Evolutionary conservation across 2,888 invertebrate species (phyloP).

Genomic region (Rhingia campestris): DNA sequence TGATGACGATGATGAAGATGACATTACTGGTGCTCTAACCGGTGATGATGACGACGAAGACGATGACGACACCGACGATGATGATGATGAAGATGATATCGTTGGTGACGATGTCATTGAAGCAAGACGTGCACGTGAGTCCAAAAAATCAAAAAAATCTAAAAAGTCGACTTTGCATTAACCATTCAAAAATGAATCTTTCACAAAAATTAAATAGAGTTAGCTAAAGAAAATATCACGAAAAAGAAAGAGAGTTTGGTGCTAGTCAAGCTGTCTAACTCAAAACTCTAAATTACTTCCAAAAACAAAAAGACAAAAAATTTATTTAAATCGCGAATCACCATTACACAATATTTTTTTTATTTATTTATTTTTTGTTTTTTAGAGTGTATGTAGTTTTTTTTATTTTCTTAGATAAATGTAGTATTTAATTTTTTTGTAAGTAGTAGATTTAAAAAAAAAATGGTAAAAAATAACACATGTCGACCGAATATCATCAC

Average conservation of each 20-base stretch:
- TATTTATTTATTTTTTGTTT: constrained; percentile 13
- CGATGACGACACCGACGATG: constrained; percentile 86
- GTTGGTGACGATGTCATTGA: constrained; percentile 86
- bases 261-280: constrained; percentile 80
- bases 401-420: constrained; percentile 27
- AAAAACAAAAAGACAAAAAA: constrained; percentile 22
- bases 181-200: constrained; percentile 78
- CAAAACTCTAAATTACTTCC: constrained; percentile 43
- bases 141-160: constrained; percentile 83
- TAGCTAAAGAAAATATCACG: constrained; percentile 62
- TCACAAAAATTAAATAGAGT: constrained; percentile 65
- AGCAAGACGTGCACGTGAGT: constrained; percentile 93
- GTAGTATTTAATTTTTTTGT: constrained; percentile 60
- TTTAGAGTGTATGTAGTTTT: constrained; percentile 14
- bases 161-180: constrained; percentile 74
- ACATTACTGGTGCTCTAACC: constrained; percentile 86
- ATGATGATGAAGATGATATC: constrained; percentile 87
- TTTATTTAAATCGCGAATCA: not conserved
- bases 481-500: constrained; percentile 57
- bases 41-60: constrained; percentile 87
- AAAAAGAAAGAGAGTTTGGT: constrained; percentile 79
- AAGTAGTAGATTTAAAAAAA: constrained; percentile 69
- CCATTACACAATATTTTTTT: constrained; percentile 4
- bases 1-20: constrained; percentile 84
- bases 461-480: constrained; percentile 57